phyloP scores from a whole-genome alignment of 2,797 vertebrate species.

The Paramormyrops hopkinsi region DNA sequence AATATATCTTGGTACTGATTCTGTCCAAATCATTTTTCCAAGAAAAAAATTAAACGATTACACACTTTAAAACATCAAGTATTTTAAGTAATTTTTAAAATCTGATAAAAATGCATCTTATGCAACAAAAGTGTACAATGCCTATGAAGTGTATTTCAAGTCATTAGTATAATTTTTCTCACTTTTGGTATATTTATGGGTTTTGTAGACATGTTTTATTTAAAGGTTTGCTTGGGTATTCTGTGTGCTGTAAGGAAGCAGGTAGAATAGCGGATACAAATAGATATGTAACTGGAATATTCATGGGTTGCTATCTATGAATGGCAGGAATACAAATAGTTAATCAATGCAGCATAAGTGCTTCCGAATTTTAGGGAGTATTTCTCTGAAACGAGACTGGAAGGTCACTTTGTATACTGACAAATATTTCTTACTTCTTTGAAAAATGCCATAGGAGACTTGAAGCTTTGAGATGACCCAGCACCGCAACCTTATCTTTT shows the following conservation, averaged over 20 bases:
- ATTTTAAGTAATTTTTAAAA: background rate
- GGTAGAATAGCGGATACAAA: background rate
- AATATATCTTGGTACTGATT: background rate
- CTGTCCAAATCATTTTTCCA: background rate
- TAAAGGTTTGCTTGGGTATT: background rate
- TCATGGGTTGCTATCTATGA: background rate
- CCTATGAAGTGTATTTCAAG: background rate
- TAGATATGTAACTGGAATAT: background rate
- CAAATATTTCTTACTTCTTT: background rate
- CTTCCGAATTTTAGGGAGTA: background rate
- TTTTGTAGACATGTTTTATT: background rate
- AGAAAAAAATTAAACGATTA: background rate
- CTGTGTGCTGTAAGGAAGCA: background rate
- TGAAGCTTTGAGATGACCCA: background rate
- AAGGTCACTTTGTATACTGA: background rate
- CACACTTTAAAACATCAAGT: background rate
- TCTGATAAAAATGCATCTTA: background rate
- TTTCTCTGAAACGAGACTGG: background rate
- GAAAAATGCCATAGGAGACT: background rate
- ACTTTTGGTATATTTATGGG: background rate
- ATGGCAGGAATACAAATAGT: background rate
- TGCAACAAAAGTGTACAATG: background rate
- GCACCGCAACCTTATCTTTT: background rate
- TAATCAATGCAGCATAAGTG: background rate
- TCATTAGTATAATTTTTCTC: background rate